A percentile compares a stretch with the other conserved stretches of the same genome.
Evolutionary conservation across 1,140 invertebrate genomes (phyloP).

Genomic region (Lepidurus packardi): DNA sequence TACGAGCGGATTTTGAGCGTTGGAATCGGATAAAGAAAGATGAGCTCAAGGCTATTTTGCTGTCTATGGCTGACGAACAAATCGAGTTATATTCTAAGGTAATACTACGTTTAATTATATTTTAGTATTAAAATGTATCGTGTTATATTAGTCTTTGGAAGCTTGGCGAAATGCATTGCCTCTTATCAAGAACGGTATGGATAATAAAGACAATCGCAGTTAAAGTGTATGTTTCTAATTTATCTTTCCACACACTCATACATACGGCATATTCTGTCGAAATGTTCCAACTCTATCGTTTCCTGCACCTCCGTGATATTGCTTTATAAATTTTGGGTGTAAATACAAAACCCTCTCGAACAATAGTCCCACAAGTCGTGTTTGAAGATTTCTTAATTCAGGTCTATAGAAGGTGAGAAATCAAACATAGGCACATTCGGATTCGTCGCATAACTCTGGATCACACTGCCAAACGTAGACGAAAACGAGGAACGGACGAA

Average conservation of each 20-base stretch:
- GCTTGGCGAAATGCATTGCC: constrained; percentile 27
- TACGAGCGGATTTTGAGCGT: constrained; percentile 62
- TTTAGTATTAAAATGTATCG: constrained; percentile 5
- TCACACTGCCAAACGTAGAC: no score
- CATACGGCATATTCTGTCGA: no score
- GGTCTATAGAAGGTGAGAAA: no score
- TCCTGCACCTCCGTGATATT: constrained; percentile 10
- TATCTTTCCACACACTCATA: no score
- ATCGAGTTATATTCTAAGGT: constrained; percentile 62
- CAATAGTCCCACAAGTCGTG: neutral
- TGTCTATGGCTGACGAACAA: constrained; percentile 60
- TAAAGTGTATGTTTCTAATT: neutral
- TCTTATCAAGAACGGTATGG: constrained; percentile 12
- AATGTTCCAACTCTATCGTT: neutral
- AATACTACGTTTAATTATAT: constrained; percentile 28
- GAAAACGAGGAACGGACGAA: no score
- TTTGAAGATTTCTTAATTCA: neutral
- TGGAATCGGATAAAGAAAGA: constrained; percentile 64
- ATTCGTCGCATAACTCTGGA: no score
- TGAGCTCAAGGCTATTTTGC: constrained; percentile 60
- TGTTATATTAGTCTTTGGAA: constrained; percentile 21
- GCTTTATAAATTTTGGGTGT: neutral
- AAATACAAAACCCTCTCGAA: neutral
- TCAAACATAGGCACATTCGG: no score
- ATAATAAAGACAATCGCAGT: neutral